Percentiles rank a stretch among this genome's conserved stretches.
Evolutionary conservation across 2,888 invertebrate species (phyloP).

Genomic region (Oasisia sp.): DNA sequence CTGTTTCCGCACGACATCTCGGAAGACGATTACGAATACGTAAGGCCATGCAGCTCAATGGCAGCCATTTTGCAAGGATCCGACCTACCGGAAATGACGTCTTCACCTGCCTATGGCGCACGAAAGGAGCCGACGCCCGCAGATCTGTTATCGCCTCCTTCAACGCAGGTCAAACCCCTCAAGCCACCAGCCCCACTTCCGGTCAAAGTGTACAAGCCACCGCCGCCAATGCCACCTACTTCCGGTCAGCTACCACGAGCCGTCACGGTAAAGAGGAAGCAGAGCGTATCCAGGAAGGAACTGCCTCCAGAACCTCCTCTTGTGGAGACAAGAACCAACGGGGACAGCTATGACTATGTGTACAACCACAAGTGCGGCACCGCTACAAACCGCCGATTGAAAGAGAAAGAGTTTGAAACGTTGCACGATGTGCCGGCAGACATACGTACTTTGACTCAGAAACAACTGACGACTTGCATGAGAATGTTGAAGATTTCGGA

Average conservation of each 20-base stretch:
- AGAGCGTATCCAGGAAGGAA: background rate
- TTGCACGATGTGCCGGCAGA: background rate
- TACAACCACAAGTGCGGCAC: background rate
- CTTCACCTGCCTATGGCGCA: background rate
- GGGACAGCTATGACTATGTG: background rate
- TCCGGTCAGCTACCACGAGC: background rate
- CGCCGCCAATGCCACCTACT: background rate
- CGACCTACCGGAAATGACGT: background rate
- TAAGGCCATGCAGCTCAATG: background rate
- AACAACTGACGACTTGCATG: background rate
- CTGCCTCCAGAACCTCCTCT: background rate
- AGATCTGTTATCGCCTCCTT: background rate
- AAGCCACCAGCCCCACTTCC: background rate
- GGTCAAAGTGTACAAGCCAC: background rate
- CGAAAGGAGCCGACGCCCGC: background rate
- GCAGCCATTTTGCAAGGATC: background rate
- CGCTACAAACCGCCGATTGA: background rate
- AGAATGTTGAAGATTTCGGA: background rate
- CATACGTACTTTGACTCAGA: background rate
- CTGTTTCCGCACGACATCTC: conserved; percentile 5
- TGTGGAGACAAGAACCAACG: background rate
- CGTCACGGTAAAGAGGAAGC: background rate
- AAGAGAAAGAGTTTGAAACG: background rate
- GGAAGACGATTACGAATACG: background rate
- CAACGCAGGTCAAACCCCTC: background rate